Evolutionary conservation across 2,797 vertebrate species (phyloP).

Genomic region (Novumbra hubbsi): DNA sequence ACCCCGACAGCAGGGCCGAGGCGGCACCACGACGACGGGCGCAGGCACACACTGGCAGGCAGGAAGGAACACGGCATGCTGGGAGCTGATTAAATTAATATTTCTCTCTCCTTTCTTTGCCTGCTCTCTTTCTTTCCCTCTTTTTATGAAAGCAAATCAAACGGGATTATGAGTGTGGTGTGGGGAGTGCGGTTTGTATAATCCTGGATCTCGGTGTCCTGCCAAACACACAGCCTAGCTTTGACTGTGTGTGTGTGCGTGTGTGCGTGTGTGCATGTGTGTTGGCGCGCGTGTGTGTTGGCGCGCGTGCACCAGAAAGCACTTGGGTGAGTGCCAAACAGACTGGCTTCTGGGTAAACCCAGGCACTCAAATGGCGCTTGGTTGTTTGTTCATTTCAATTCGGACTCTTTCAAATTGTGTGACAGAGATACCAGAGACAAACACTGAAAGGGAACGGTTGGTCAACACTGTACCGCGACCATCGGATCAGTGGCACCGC

Average conservation of each 20-base stretch:
- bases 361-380: slow-evolving; percentile 1
- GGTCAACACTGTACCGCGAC: neutral
- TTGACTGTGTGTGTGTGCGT: neutral
- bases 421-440: neutral
- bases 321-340: neutral
- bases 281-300: slow-evolving; percentile 21
- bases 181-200: slow-evolving; percentile 61
- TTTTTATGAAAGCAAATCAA: slow-evolving; percentile 63
- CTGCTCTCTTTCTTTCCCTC: slow-evolving; percentile 17
- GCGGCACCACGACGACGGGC: neutral
- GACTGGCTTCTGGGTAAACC: neutral
- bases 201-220: slow-evolving; percentile 61
- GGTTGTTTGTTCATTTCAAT: slow-evolving; percentile 10
- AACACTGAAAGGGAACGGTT: neutral
- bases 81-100: slow-evolving; percentile 54
- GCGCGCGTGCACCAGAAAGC: no score
- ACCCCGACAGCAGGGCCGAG: neutral
- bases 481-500: slow-evolving; percentile 14
- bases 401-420: neutral
- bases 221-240: slow-evolving; percentile 59
- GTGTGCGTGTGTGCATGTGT: slow-evolving; percentile 8
- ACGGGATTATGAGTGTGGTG: slow-evolving; percentile 65
- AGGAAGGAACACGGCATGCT: slow-evolving; percentile 30
- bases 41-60: neutral
- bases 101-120: slow-evolving; percentile 38